Evolutionary conservation across 2,888 invertebrate species (phyloP).

Genomic region (Eupithecia centaureata): DNA sequence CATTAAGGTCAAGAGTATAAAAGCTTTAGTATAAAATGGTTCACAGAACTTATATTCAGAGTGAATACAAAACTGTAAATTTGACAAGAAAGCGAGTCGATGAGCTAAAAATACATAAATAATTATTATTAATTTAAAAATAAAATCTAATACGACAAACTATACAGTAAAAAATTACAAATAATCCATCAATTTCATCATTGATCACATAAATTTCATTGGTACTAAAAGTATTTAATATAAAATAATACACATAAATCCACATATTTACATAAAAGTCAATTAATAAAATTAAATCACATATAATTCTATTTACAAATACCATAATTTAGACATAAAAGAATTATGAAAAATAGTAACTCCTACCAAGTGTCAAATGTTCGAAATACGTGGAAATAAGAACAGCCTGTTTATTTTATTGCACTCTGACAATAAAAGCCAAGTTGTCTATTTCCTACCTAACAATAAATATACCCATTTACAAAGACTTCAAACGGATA

Average conservation of each 20-base stretch:
- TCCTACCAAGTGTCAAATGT: constrained; percentile 44
- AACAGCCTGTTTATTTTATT: constrained; percentile 55
- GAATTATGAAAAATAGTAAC: constrained; percentile 41
- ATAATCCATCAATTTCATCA: constrained; percentile 67
- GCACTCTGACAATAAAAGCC: constrained; percentile 60
- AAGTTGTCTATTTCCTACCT: constrained; percentile 56
- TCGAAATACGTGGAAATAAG: constrained; percentile 36
- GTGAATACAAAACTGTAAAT: constrained; percentile 56
- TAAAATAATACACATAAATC: constrained; percentile 71
- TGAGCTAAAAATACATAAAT: constrained; percentile 62
- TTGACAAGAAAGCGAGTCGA: constrained; percentile 53
- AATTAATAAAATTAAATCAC: constrained; percentile 72
- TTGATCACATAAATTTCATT: constrained; percentile 71
- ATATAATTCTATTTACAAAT: constrained; percentile 75
- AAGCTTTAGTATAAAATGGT: constrained; percentile 47
- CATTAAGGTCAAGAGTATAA: constrained; percentile 45
- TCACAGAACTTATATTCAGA: constrained; percentile 56
- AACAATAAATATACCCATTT: constrained; percentile 10
- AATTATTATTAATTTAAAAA: constrained; percentile 62
- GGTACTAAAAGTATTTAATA: constrained; percentile 64
- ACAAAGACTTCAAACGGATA: constrained; percentile 1
- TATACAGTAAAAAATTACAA: constrained; percentile 76
- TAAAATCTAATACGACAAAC: constrained; percentile 68
- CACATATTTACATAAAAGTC: constrained; percentile 77
- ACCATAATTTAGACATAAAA: constrained; percentile 42